Conservation (phyloP, 92 coral and sea anemone genomes). For the Chrysogorgia sp. region DNA sequence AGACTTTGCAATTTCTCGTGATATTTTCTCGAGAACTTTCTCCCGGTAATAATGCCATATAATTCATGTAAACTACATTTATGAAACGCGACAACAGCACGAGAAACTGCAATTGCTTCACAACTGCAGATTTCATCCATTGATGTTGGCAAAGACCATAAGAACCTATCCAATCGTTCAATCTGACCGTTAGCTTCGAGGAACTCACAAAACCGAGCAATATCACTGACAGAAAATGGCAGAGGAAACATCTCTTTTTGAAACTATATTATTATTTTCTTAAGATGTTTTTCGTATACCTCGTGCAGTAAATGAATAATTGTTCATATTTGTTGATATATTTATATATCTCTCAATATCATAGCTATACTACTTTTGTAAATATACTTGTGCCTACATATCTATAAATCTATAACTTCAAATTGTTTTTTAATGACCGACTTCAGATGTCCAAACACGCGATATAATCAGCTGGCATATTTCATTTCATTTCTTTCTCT, state of each 20-base stretch:
- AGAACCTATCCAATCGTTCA: constrained; percentile 84
- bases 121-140: constrained; percentile 65
- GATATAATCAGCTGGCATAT: background rate
- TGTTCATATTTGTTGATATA: background rate
- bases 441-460: background rate
- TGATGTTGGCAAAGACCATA: constrained; percentile 90
- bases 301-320: background rate
- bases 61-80: constrained; percentile 80
- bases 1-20: constrained; percentile 88
- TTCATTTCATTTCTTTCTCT: background rate
- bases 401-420: background rate
- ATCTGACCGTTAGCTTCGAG: constrained; percentile 87
- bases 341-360: background rate
- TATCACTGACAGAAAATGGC: constrained; percentile 86
- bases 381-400: background rate
- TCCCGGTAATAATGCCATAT: constrained; percentile 77
- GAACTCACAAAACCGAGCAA: constrained; percentile 84
- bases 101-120: constrained; percentile 84
- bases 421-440: background rate
- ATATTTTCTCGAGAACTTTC: constrained; percentile 68
- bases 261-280: background rate
- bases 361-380: background rate
- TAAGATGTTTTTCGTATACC: background rate
- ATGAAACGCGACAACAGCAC: constrained; percentile 88
- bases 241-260: constrained; percentile 64